Conservation (phyloP, 2,797 vertebrate genomes). For the Oryzias dopingdopingensis region DNA sequence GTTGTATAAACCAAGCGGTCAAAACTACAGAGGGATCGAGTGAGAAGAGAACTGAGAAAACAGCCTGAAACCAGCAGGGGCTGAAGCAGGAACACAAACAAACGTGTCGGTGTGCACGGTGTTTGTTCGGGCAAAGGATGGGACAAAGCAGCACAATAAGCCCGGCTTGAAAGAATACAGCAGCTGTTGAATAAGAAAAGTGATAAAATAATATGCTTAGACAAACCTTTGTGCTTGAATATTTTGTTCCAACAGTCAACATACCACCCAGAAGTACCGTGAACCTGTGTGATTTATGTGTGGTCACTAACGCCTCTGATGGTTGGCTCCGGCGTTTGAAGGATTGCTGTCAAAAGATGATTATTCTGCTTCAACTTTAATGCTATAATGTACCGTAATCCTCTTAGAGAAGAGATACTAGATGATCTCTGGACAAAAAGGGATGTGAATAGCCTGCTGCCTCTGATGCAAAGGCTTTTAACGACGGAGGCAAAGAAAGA, state of each 20-base stretch:
- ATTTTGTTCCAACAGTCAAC: neutral
- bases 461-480: conserved; percentile 8
- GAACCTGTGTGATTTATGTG: neutral
- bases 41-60: too few species aligned
- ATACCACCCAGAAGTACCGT: neutral
- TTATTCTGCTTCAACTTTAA: conserved; percentile 57
- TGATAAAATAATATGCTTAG: conserved; percentile 2
- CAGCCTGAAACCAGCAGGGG: neutral
- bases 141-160: conserved; percentile 15
- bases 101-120: conserved; percentile 16
- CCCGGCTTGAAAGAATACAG: conserved; percentile 5
- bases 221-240: neutral
- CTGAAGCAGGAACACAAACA: conserved; percentile 25
- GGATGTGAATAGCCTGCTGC: conserved; percentile 16
- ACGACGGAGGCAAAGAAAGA: too few species aligned
- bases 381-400: conserved; percentile 69
- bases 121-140: conserved; percentile 2
- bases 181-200: conserved; percentile 28
- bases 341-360: conserved; percentile 38
- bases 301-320: neutral
- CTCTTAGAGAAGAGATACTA: conserved; percentile 55
- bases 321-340: conserved; percentile 34
- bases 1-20: too few species aligned
- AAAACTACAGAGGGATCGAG: too few species aligned
- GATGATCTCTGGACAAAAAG: conserved; percentile 68